These are phyloP conservation scores for Paramormyrops kingsleyae DNA, from an alignment of 2,113 vertebrate genomes.

Conservation along the genomic window DNA sequence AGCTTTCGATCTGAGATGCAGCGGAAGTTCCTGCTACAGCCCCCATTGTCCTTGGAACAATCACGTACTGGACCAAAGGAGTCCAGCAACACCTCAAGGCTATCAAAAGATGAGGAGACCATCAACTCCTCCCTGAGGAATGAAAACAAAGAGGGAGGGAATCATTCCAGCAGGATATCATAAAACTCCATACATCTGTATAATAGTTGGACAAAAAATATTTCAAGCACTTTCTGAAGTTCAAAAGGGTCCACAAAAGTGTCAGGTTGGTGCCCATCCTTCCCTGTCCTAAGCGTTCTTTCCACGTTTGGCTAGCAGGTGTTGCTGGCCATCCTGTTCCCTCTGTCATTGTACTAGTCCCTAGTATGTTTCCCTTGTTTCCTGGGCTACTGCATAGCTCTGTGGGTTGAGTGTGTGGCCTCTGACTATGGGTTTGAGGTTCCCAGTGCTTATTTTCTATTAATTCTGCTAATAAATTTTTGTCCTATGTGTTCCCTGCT, in stretches of 20 bases:
- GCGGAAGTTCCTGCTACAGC: slow-evolving; percentile 95
- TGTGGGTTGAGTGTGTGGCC: too few species aligned
- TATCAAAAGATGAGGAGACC: slow-evolving; percentile 97
- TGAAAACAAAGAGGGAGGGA: background rate
- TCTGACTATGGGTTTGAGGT: too few species aligned
- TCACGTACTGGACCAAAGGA: slow-evolving; percentile 93
- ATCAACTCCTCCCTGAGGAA: slow-evolving; percentile 86
- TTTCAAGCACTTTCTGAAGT: background rate
- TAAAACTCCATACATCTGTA: background rate
- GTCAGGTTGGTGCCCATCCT: too few species aligned
- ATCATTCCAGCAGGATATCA: background rate
- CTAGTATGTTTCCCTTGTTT: too few species aligned
- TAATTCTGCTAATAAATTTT: too few species aligned
- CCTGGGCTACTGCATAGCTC: too few species aligned
- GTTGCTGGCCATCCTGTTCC: too few species aligned
- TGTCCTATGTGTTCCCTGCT: too few species aligned
- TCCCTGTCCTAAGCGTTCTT: too few species aligned
- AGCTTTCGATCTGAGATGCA: slow-evolving; percentile 94
- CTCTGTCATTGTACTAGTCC: too few species aligned
- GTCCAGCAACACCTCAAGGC: slow-evolving; percentile 90
- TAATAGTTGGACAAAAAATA: background rate
- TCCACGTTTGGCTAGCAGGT: too few species aligned
- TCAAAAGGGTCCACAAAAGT: background rate
- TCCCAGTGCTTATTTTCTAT: too few species aligned
- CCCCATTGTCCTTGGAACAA: slow-evolving; percentile 90